A percentile compares a stretch with the other conserved stretches of the same genome.
Evolutionary conservation across 2,113 vertebrate genomes (phyloP).

Genomic region (Trochalopteron elliotii): DNA sequence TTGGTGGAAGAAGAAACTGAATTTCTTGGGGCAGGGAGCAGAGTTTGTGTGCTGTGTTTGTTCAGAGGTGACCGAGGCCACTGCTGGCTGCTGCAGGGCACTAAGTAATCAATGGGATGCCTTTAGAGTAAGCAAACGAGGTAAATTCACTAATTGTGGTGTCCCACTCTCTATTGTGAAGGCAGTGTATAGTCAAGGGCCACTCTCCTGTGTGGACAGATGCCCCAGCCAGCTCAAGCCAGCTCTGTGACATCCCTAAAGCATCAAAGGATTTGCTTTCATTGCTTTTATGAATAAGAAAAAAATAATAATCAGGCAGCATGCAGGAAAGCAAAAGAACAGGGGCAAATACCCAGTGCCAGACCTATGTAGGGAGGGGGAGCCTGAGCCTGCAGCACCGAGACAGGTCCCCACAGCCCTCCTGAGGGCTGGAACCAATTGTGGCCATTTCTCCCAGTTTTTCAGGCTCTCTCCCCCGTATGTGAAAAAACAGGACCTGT

Average conservation of each 20-base stretch:
- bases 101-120: not conserved
- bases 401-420: not conserved
- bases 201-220: rapidly evolving
- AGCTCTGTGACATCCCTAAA: not conserved
- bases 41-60: not conserved
- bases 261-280: not conserved
- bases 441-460: not conserved
- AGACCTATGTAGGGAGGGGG: not conserved
- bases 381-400: rapidly evolving
- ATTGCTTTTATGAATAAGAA: not conserved
- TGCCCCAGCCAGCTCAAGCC: not conserved
- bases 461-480: rapidly evolving
- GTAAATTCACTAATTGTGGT: not conserved
- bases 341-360: not conserved
- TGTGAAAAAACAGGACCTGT: rapidly evolving
- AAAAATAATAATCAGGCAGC: not conserved
- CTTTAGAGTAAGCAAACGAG: not conserved
- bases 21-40: not conserved
- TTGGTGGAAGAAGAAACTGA: not conserved
- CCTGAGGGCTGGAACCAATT: rapidly evolving
- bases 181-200: not conserved
- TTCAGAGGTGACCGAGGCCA: not conserved
- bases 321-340: not conserved
- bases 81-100: not conserved
- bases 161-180: not conserved